Conservation (phyloP, 2,113 vertebrate species). For the Bujurquina vittata region DNA sequence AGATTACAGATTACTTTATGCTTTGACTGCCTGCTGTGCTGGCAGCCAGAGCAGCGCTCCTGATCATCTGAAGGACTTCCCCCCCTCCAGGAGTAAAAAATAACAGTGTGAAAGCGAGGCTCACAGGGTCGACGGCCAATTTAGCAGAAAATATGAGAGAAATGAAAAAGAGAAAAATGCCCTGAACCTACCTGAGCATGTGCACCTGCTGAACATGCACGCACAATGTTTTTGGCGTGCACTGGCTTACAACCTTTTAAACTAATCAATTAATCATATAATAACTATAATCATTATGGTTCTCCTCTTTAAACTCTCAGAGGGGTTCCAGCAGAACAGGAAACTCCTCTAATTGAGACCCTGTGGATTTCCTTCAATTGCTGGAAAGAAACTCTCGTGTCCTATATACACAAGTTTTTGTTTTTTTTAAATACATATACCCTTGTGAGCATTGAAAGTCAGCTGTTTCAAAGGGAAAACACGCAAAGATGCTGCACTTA, state of each 20-base stretch:
- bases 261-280: neutral
- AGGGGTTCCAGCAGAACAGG: neutral
- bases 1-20: too few relatives aligned
- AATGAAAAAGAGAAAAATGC: too few relatives aligned
- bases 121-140: neutral
- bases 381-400: neutral
- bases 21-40: too few relatives aligned
- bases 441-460: neutral
- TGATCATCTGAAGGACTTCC: too few relatives aligned
- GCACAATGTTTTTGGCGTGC: too few relatives aligned
- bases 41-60: too few relatives aligned
- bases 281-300: neutral
- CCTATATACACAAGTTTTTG: neutral
- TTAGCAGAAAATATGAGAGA: neutral
- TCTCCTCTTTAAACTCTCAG: neutral
- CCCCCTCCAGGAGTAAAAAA: too few relatives aligned
- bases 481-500: neutral
- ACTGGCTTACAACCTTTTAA: neutral
- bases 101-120: too few relatives aligned
- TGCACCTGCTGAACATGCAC: too few relatives aligned
- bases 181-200: too few relatives aligned
- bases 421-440: neutral
- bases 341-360: slow-evolving; percentile 12
- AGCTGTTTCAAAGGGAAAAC: neutral
- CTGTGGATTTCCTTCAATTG: neutral